Evolutionary conservation across 1,140 invertebrate species (phyloP), one percentile per base, ranked within the genome.

Genomic region (Dreissena rostriformis): DNA sequence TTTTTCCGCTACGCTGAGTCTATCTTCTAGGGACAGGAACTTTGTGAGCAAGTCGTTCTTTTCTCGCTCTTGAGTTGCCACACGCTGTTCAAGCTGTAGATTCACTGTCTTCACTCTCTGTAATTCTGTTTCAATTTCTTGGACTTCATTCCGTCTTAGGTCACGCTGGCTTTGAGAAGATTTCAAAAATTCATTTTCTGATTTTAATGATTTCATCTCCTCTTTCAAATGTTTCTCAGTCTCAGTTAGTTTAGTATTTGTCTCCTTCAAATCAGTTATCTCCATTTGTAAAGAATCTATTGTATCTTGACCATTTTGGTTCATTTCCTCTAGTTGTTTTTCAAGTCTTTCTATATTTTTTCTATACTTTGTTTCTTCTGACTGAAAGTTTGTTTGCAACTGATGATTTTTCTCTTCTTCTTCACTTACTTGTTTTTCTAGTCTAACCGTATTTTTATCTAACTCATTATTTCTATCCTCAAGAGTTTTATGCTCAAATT

Each of bases 31-130:
- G 24, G 51, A 0, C 12, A 83, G 51, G 29, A 76, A 83, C 81
- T 83, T 72, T 39, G 63, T 57, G 24, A 83, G 49, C 17, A 83
- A 53, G 49, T 83, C 81, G 28, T 28, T 26, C 66, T 83, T 83
- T 53, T 83, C 81, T 19, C 81, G 51, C 52, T 83, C 81, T 24
- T 83, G 63, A 22, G 66, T 76, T 24, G 81, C 73, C n/a, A 83
- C 17, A 51, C 63, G 74, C 53, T 83, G 81, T 29, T 83, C 74
- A n/a, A 75, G 66, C 15, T 77, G n/a, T 15, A 83, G 65, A 51
- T 70, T 55, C 26, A 68, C 26, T 12, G 24, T 26, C 28, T 12
- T 75, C 28, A 83, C 14, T 28, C 7, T 66, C 17, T 28, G 11
- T 24, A 83, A 24, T 68, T 83, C 51, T 12, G 26, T 22, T 29